These are phyloP conservation scores for Ischnus inquisitorius DNA, from an alignment of 2,888 invertebrate species.

Conservation along the genomic window DNA sequence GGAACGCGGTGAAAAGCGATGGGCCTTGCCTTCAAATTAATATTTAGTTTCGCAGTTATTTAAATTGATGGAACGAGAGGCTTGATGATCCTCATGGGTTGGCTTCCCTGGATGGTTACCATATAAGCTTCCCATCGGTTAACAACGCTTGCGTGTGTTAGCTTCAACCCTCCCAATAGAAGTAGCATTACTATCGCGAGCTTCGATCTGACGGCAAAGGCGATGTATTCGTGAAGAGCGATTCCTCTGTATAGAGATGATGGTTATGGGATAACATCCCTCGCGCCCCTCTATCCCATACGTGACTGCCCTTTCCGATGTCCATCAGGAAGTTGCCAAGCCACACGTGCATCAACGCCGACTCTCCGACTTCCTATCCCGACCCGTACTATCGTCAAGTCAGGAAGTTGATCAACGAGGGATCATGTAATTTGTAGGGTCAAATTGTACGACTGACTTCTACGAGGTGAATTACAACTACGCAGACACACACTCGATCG, in stretches of 20 bases:
- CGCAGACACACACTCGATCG: background rate
- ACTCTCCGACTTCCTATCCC: conserved; percentile 24
- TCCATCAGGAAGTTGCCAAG: conserved; percentile 63
- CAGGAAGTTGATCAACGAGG: conserved; percentile 64
- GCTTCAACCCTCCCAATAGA: conserved; percentile 31
- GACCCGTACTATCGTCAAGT: conserved; percentile 37
- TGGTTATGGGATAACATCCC: conserved; percentile 51
- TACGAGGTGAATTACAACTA: conserved; percentile 14
- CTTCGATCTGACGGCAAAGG: conserved; percentile 32
- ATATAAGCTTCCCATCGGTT: background rate
- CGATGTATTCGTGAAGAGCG: conserved; percentile 38
- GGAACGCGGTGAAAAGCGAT: background rate
- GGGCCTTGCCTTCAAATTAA: background rate
- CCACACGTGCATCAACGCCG: conserved; percentile 50
- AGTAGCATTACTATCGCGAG: conserved; percentile 26
- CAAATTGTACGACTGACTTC: conserved; percentile 53
- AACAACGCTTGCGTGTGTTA: conserved; percentile 5
- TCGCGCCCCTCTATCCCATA: conserved; percentile 29
- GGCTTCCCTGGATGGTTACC: background rate
- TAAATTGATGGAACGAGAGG: conserved; percentile 73
- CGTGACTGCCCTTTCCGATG: conserved; percentile 56
- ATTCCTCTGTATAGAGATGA: conserved; percentile 21
- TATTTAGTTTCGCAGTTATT: conserved; percentile 79
- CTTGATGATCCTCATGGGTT: background rate
- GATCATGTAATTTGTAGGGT: conserved; percentile 57